Evolutionary conservation across 1,140 invertebrate species (phyloP).

Genomic region (Drosophila fuyamai): DNA sequence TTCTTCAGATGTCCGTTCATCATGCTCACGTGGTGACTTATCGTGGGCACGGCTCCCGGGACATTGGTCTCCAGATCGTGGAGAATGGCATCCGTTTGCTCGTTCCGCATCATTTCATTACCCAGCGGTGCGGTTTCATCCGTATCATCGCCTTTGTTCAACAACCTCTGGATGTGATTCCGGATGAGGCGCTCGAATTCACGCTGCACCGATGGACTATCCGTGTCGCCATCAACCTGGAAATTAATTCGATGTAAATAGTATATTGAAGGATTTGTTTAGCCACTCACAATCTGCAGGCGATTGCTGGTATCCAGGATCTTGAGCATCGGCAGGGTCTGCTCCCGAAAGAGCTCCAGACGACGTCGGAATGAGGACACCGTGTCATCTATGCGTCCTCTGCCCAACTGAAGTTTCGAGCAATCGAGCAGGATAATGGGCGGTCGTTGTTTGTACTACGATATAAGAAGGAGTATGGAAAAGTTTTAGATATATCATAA

Average conservation of each 20-base stretch:
- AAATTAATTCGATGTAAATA: background rate
- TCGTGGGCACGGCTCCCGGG: constrained; percentile 81
- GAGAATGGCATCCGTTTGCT: constrained; percentile 78
- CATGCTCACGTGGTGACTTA: constrained; percentile 84
- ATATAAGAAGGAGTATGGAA: too few species aligned
- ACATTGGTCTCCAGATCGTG: constrained; percentile 83
- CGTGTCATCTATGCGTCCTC: constrained; percentile 92
- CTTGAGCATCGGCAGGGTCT: constrained; percentile 94
- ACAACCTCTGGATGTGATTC: constrained; percentile 85
- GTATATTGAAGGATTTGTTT: fast-evolving
- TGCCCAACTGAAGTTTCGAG: constrained; percentile 92
- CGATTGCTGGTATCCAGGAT: constrained; percentile 91
- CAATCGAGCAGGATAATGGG: constrained; percentile 92
- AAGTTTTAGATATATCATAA: too few species aligned
- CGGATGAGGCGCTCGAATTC: constrained; percentile 90
- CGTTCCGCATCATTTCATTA: constrained; percentile 63
- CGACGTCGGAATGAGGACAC: constrained; percentile 92
- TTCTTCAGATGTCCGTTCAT: constrained; percentile 82
- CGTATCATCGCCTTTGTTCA: constrained; percentile 36
- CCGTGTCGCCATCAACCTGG: constrained; percentile 93
- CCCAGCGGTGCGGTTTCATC: constrained; percentile 28
- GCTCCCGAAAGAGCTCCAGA: constrained; percentile 93
- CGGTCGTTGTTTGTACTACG: constrained; percentile 90
- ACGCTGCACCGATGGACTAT: constrained; percentile 89
- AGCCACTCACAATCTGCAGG: constrained; percentile 89